Base-by-base conservation (phyloP, 1,140 invertebrate genomes). In the Galendromus occidentalis region DNA sequence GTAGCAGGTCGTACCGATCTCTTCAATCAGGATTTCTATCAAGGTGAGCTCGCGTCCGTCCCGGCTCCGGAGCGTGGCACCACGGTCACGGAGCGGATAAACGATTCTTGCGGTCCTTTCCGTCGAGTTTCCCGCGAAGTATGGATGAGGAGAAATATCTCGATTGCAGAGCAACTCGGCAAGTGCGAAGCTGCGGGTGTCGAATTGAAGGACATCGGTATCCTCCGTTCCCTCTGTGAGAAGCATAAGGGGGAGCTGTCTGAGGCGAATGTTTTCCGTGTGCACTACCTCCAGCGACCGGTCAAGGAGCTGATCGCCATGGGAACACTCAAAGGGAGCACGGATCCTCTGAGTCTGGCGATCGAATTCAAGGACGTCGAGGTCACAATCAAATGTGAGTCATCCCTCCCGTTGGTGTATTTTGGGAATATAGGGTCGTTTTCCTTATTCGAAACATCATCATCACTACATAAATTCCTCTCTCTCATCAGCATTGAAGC, bases 191-290 rank as follows among this genome's bases (percentile, higher is more conserved):
- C 80, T 65, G 78, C 82, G 42, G 81, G 83, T 69, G 89, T 83
- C 74, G 78, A 80, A 67, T 70, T 7, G 84, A 85, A 55, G 77
- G 84, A 33, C 83, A 33, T 87, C 44, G 92, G 88, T 72, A 86
- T 94, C 67, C 85, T 96, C 68, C 82, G 85, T 71, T 76, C 83
- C 44, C 78, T 97, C 5, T 96, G 91, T 75, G 82, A 86, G 65
- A 82, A 83, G 72, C 85, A 87, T 72, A 79, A 82, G 65, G 88
- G 87, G 1, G 80, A 90, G 1, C 78, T 83, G 14, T 81, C 90
- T 2, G 92, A 97, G 73, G 91, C 90, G 2, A 86, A 85, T 74
- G 83, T 83, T 17, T 87, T 93, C 67, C 51, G 51, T 29, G 33
- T 59, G n/a, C 25, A 59, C 51, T 59, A 59, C 9, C 22, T 59